Evolutionary conservation across 2,113 vertebrate genomes (phyloP).

Genomic region (Hypomesus transpacificus): DNA sequence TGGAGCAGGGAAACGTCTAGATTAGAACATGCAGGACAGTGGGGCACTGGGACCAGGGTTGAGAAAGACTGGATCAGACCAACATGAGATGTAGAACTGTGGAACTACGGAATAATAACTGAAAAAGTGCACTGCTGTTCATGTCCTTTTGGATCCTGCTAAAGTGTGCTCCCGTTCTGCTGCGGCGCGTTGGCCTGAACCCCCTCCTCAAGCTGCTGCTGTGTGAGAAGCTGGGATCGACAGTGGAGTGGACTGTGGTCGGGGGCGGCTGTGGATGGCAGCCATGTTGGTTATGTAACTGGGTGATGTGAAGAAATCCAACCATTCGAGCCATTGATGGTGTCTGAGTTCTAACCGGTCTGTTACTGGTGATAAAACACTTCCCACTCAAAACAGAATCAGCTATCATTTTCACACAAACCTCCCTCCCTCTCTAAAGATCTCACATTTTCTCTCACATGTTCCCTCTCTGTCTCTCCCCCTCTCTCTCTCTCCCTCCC

Average conservation of each 20-base stretch:
- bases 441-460: neutral
- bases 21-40: too few relatives aligned
- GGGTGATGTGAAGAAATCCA: neutral
- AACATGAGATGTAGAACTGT: too few relatives aligned
- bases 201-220: neutral
- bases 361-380: conserved; percentile 25
- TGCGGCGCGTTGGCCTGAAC: too few relatives aligned
- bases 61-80: too few relatives aligned
- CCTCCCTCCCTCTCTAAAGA: neutral
- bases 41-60: too few relatives aligned
- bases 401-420: neutral
- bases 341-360: conserved; percentile 16
- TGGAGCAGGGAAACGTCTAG: too few relatives aligned
- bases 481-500: neutral
- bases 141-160: too few relatives aligned
- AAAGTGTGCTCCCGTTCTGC: too few relatives aligned
- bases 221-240: conserved; percentile 8
- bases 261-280: conserved; percentile 1
- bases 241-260: neutral
- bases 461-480: neutral
- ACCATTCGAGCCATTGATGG: conserved; percentile 10
- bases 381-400: conserved; percentile 16
- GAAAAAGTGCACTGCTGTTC: too few relatives aligned
- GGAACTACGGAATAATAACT: too few relatives aligned
- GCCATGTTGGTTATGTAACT: conserved; percentile 26